A percentile compares a stretch with the other conserved stretches of the same genome.
Evolutionary conservation across 2,888 invertebrate species (phyloP).

Genomic region (Lithosia quadra): DNA sequence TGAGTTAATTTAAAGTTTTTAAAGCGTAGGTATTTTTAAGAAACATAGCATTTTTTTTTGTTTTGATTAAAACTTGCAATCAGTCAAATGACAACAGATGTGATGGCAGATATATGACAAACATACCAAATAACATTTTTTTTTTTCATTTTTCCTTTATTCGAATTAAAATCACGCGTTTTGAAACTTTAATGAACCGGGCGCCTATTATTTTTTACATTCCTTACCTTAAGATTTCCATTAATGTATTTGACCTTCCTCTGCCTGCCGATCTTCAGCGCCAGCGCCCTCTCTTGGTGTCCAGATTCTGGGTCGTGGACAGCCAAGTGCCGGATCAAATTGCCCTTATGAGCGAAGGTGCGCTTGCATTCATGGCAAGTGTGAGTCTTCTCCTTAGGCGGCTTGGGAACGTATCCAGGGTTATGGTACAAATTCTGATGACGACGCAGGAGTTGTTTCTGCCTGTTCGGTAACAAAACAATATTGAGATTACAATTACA

Average conservation of each 20-base stretch:
- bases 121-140: too few species aligned
- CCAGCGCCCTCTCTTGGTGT: conserved; percentile 90
- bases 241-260: conserved; percentile 90
- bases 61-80: too few species aligned
- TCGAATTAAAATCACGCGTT: too few species aligned
- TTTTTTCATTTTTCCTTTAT: too few species aligned
- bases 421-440: conserved; percentile 98
- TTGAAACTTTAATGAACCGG: too few species aligned
- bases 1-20: too few species aligned
- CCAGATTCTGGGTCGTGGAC: conserved; percentile 95
- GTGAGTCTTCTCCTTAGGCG: conserved; percentile 95
- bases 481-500: neutral
- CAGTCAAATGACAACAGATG: too few species aligned
- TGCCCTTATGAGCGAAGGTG: conserved; percentile 95
- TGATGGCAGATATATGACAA: too few species aligned
- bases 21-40: too few species aligned
- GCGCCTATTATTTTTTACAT: too few species aligned
- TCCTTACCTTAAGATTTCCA: conserved; percentile 70
- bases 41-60: too few species aligned
- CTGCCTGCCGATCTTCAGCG: conserved; percentile 92
- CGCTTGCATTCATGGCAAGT: conserved; percentile 93
- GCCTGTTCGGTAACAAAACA: conserved; percentile 81
- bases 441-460: conserved; percentile 95
- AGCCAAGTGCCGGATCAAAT: conserved; percentile 96
- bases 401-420: conserved; percentile 94